Percentiles rank a stretch among this genome's conserved stretches.
These are phyloP conservation scores for Cavia porcellus DNA, from an alignment of 2,113 vertebrate species.

Conservation along the genomic window DNA sequence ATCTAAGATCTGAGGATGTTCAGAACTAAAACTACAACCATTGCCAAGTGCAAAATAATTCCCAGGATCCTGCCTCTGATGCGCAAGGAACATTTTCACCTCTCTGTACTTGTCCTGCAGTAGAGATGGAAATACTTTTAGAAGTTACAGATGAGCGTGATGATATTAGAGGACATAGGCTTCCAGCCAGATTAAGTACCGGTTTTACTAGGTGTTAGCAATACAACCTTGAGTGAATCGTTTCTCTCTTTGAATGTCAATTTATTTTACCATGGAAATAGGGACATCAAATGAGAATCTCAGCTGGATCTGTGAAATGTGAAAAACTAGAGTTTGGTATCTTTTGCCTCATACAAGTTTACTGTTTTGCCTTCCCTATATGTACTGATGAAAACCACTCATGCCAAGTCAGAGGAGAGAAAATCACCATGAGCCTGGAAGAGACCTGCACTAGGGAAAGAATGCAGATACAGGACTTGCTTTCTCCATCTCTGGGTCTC, in stretches of 20 bases:
- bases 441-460: not conserved
- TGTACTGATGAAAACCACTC: not conserved
- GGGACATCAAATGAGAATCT: not conserved
- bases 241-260: not conserved
- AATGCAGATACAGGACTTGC: not conserved
- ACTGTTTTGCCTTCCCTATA: not conserved
- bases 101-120: not conserved
- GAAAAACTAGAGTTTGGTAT: not conserved
- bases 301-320: not conserved
- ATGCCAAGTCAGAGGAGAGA: not conserved
- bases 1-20: not conserved
- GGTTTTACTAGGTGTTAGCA: not conserved
- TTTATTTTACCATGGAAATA: not conserved
- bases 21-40: not conserved
- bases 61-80: not conserved
- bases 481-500: not conserved
- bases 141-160: not conserved
- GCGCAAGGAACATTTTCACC: not conserved
- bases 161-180: too few relatives aligned
- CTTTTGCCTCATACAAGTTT: conserved; percentile 25
- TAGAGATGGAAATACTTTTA: not conserved
- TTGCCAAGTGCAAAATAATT: conserved; percentile 23
- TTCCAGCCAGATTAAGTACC: not conserved
- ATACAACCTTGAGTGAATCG: not conserved
- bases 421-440: not conserved